Conservation (phyloP, 1,140 invertebrate genomes). For the Schmidtea mediterranea region DNA sequence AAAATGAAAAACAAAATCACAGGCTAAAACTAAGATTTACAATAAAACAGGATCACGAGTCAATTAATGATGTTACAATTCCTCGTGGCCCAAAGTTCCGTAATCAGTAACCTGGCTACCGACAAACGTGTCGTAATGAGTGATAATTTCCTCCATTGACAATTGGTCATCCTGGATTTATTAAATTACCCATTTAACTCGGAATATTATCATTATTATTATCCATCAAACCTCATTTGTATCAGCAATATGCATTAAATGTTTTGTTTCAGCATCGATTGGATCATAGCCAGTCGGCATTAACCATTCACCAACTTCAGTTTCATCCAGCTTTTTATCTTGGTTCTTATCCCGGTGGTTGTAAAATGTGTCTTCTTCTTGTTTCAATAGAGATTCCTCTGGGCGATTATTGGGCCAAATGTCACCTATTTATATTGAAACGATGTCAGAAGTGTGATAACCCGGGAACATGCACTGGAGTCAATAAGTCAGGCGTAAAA, state of each 20-base stretch:
- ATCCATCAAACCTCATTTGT: conserved; percentile 35
- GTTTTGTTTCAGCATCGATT: conserved; percentile 68
- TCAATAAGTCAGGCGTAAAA: no score
- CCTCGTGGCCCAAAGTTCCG: conserved; percentile 70
- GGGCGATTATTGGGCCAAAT: conserved; percentile 44
- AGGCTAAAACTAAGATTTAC: no score
- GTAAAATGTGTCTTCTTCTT: conserved; percentile 60
- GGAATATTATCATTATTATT: neutral
- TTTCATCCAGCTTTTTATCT: conserved; percentile 59
- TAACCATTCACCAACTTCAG: conserved; percentile 68
- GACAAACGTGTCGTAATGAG: conserved; percentile 87
- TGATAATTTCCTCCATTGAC: conserved; percentile 63
- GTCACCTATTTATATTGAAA: no score
- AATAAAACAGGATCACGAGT: no score
- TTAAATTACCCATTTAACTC: neutral
- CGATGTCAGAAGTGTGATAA: neutral
- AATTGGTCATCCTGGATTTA: conserved; percentile 33
- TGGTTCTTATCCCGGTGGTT: conserved; percentile 49
- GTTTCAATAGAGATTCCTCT: conserved; percentile 80
- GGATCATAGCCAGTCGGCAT: conserved; percentile 83
- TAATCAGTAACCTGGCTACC: conserved; percentile 95
- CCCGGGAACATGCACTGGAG: neutral
- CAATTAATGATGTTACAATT: no score
- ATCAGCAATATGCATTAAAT: conserved; percentile 81
- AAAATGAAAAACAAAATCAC: no score